phyloP scores from a whole-genome alignment of 2,888 invertebrate species.

The Hemaris fuciformis region DNA sequence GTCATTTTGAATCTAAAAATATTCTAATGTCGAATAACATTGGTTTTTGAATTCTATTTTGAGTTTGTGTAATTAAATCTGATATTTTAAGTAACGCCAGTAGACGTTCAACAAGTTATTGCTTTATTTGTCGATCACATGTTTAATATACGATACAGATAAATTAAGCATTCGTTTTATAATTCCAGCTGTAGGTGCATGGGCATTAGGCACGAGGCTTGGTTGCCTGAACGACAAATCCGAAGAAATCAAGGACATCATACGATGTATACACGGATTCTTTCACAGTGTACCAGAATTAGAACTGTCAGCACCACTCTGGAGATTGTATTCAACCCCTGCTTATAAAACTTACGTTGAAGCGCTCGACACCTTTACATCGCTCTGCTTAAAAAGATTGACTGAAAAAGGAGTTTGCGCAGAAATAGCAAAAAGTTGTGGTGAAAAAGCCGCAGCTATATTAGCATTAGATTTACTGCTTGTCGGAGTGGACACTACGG shows the following conservation, averaged over 20 bases:
- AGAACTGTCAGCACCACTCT: slow-evolving; percentile 87
- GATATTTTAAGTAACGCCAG: too few relatives aligned
- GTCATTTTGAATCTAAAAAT: too few relatives aligned
- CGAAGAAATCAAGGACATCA: slow-evolving; percentile 87
- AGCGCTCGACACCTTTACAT: slow-evolving; percentile 87
- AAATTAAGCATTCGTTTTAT: slow-evolving; percentile 19
- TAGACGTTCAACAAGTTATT: neutral
- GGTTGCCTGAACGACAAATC: slow-evolving; percentile 88
- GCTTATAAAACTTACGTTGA: slow-evolving; percentile 86
- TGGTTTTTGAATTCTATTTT: too few relatives aligned
- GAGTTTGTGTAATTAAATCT: too few relatives aligned
- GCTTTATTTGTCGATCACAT: neutral
- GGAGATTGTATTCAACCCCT: slow-evolving; percentile 87
- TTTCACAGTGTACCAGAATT: slow-evolving; percentile 89
- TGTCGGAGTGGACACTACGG: slow-evolving; percentile 92
- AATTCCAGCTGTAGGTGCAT: slow-evolving; percentile 87
- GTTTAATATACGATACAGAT: neutral
- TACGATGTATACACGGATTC: slow-evolving; percentile 88
- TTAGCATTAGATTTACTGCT: slow-evolving; percentile 88
- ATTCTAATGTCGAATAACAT: too few relatives aligned
- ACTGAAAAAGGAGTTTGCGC: slow-evolving; percentile 72
- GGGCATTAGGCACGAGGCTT: slow-evolving; percentile 90
- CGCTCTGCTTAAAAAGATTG: slow-evolving; percentile 74
- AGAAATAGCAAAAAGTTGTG: slow-evolving; percentile 60
- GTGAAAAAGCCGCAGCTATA: slow-evolving; percentile 82